Evolutionary conservation across 2,113 vertebrate genomes (phyloP), one percentile per base, ranked within the genome.

Genomic region (Bettongia penicillata): DNA sequence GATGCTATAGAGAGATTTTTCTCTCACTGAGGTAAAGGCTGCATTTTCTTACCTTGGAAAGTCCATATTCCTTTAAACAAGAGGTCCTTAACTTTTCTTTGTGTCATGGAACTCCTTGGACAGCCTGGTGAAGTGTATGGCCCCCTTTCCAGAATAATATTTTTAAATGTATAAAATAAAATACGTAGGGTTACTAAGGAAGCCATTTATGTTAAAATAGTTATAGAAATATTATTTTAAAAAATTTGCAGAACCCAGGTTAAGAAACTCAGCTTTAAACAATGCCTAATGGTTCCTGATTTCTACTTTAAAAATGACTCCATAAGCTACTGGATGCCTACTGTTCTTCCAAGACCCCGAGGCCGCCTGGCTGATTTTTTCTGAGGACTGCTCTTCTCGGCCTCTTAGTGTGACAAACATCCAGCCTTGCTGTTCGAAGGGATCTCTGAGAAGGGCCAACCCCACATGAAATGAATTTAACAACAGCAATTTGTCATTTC

Each of bases 401-500:
- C 96, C 96, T 97, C 96, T 97, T 97, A 14, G 50, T 98, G 96
- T 96, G 97, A 98, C 77, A 89, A 98, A 97, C 28, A 89, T 89
- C 92, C 97, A 97, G 97, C 90, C 92, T 94, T 93, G 90, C 95
- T 0, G 2, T 47, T 98, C 96, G n/a, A 98, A 98, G 55, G 90
- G 96, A 95, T 98, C 97, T 98, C 98, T 98, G 95, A 97, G 98
- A 98, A 98, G 96, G 96, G 98, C 97, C 92, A 94, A 97, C 95
- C 97, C 98, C 26, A 8, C 96, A 97, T 93, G 97, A 98, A 98
- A 98, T 97, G 91, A 97, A 98, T 98, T 97, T 98, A 98, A 97
- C 97, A 98, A 97, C 97, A 98, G 97, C 95, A 93, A 98, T 98
- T 99, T 98, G 98, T 99, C 98, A 98, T 98, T 98, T 98, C 98